Evolutionary conservation across 2,888 invertebrate species (phyloP), one percentile per base, ranked within the genome.

Genomic region (Abrostola triplasia): DNA sequence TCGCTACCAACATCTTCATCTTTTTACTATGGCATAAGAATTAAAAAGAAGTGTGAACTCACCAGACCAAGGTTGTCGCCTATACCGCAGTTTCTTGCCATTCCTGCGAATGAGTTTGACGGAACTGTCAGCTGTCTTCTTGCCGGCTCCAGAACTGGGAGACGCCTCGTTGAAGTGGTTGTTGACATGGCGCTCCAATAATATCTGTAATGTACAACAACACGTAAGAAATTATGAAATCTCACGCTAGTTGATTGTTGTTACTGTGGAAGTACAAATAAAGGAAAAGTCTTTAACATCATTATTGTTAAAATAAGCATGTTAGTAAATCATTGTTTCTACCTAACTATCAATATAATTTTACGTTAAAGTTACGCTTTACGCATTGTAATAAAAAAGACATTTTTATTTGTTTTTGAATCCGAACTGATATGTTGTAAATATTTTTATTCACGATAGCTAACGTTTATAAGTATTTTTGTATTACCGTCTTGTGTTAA

Each of bases 11-110:
- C 24, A 24, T 24, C 24, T 24, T 2, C 24, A n/a, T n/a, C n/a
- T n/a, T n/a, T 24, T 24, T 24, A 24, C 24, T 4, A 24, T 24
- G 24, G 1, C 24, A 2, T 13, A n/a, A 5, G n/a, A 12, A 24
- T 24, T 47, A 24, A 35, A 48, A 9, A n/a, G 10, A 11, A 47
- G 24, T 40, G 6, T 38, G 0, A 64, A 89, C 95, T 95, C 93
- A 98, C 98, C 98, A 88, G 98, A 97, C 96, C 98, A 98, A 37
- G 98, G 98, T 83, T 98, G 98, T 79, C 98, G 95, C 83, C 98
- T 95, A 83, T 97, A 98, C 83, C 98, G 96, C 83, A 98, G 95
- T 88, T 97, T 98, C 93, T 98, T 98, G 73, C 98, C 98, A 89
- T 98, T 98, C 85, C 98, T 96, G 77, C 98, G 95, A 76, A 98